Percentiles rank a stretch among this genome's conserved stretches.
These are phyloP conservation scores for Odocoileus virginianus DNA, from an alignment of 2,113 vertebrate species.

Conservation along the genomic window DNA sequence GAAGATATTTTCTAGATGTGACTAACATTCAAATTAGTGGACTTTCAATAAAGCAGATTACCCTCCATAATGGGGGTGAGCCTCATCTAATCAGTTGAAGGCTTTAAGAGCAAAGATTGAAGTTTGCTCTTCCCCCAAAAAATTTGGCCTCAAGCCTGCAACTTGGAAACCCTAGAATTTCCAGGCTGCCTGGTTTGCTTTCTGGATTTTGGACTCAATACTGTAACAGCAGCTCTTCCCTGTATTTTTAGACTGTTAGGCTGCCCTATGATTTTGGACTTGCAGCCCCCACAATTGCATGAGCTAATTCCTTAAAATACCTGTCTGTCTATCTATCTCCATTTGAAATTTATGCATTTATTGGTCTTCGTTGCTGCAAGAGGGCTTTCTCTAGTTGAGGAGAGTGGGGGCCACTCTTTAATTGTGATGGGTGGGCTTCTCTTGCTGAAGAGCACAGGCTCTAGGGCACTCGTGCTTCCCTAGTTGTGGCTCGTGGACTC, in stretches of 20 bases:
- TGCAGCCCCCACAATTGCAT: not conserved
- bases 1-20: not conserved
- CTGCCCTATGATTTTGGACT: not conserved
- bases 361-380: not conserved
- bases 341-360: not conserved
- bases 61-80: not conserved
- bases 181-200: not conserved
- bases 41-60: not conserved
- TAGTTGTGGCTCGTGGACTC: not conserved
- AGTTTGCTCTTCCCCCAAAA: not conserved
- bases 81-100: not conserved
- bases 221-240: not conserved
- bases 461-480: not conserved
- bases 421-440: not conserved
- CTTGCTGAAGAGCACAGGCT: not conserved
- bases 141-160: not conserved
- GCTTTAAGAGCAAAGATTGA: not conserved
- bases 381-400: not conserved
- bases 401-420: not conserved
- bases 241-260: not conserved
- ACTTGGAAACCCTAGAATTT: not conserved
- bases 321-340: not conserved
- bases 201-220: not conserved
- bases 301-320: not conserved
- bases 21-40: not conserved